Percentiles rank a stretch among this genome's conserved stretches.
Conservation (phyloP, 1,140 invertebrate genomes). For the Lepidotrigona ventralis region DNA sequence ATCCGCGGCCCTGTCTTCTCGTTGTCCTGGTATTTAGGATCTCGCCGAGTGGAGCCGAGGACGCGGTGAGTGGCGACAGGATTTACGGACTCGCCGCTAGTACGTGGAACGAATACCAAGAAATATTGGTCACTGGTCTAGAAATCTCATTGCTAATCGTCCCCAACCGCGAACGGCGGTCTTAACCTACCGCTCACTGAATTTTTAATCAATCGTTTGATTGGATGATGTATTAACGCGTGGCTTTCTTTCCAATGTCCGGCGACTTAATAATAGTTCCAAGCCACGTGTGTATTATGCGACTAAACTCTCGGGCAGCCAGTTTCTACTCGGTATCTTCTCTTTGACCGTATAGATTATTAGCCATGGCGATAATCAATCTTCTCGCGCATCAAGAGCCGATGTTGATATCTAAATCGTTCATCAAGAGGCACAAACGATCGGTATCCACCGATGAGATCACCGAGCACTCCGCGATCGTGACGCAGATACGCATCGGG, state of each 20-base stretch:
- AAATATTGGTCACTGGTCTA: constrained; percentile 46
- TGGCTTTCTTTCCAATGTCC: constrained; percentile 14
- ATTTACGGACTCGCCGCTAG: constrained; percentile 63
- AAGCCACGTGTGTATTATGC: constrained; percentile 17
- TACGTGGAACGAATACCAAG: constrained; percentile 45
- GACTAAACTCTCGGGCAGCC: constrained; percentile 36
- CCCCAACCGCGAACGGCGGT: too few relatives aligned
- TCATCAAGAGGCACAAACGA: constrained; percentile 35
- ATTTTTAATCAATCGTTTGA: constrained; percentile 44
- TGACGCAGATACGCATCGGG: constrained; percentile 31
- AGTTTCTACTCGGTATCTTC: constrained; percentile 34
- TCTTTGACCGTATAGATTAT: constrained; percentile 47
- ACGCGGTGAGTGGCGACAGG: constrained; percentile 61
- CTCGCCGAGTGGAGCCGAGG: constrained; percentile 56
- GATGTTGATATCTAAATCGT: constrained; percentile 60
- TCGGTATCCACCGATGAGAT: constrained; percentile 48
- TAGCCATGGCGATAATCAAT: constrained; percentile 56
- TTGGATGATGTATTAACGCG: constrained; percentile 39
- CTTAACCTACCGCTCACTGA: neutral
- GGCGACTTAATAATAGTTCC: constrained; percentile 18
- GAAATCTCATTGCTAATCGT: constrained; percentile 49
- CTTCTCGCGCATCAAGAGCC: constrained; percentile 41
- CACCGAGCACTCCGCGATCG: constrained; percentile 26
- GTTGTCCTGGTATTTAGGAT: constrained; percentile 70
- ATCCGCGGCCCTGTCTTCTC: constrained; percentile 49